Evolutionary conservation across 1,140 invertebrate genomes (phyloP).

Genomic region (Mylabris phalerata): DNA sequence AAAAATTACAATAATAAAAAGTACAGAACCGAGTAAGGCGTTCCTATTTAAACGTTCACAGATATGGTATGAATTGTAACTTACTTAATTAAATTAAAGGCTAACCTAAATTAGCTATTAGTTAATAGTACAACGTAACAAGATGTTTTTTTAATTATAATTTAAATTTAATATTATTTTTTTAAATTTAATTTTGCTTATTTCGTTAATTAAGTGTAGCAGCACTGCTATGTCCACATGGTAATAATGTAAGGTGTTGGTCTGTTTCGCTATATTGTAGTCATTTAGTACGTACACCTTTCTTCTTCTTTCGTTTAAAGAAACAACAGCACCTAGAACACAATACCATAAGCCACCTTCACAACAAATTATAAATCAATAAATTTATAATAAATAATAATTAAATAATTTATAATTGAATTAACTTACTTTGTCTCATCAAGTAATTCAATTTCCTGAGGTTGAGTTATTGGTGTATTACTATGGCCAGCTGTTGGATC

Average conservation of each 20-base stretch:
- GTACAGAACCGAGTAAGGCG: conserved; percentile 35
- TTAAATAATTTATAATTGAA: background rate
- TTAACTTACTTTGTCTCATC: conserved; percentile 85
- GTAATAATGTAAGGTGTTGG: conserved; percentile 41
- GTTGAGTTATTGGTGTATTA: conserved; percentile 90
- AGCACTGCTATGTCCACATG: conserved; percentile 43
- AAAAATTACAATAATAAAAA: conserved; percentile 19
- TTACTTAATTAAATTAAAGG: conserved; percentile 35
- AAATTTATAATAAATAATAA: conserved; percentile 7
- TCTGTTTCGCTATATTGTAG: conserved; percentile 48
- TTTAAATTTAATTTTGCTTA: conserved; percentile 23
- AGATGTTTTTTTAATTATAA: conserved; percentile 17
- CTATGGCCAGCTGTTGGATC: conserved; percentile 94
- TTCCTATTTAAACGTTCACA: conserved; percentile 29
- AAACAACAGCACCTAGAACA: conserved; percentile 90
- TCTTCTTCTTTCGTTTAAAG: conserved; percentile 96
- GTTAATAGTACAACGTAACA: conserved; percentile 39
- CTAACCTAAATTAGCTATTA: conserved; percentile 39
- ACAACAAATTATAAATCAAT: conserved; percentile 3
- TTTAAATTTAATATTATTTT: background rate
- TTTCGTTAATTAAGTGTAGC: conserved; percentile 39
- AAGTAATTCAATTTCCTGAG: conserved; percentile 86
- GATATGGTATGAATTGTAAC: conserved; percentile 35
- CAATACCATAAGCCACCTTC: conserved; percentile 36
- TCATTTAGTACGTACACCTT: conserved; percentile 77